Conservation (phyloP, 2,113 vertebrate genomes). For the Mormyrus lacerda region DNA sequence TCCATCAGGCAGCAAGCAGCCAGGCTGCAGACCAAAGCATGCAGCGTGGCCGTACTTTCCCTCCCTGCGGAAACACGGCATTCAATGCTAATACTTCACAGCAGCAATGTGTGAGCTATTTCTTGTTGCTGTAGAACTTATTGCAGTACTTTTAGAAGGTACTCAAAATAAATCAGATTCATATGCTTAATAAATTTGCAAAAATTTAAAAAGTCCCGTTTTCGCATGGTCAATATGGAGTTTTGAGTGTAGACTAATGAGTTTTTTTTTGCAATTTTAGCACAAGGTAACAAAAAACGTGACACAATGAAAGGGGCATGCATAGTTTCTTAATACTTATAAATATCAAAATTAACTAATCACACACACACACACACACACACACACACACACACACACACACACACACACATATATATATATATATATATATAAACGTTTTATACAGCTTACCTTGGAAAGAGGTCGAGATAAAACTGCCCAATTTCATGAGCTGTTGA, state of each 20-base stretch:
- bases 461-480: constrained; percentile 93
- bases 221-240: background rate
- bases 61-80: constrained; percentile 59
- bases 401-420: no score
- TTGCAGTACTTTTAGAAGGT: background rate
- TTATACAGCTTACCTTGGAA: constrained; percentile 69
- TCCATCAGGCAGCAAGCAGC: constrained; percentile 72
- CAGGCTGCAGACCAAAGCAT: constrained; percentile 92
- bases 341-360: background rate
- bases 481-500: constrained; percentile 64
- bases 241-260: background rate
- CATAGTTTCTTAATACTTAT: background rate
- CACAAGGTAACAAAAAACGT: background rate
- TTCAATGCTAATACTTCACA: background rate
- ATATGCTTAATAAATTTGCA: background rate
- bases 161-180: no score
- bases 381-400: no score
- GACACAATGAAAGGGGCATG: background rate
- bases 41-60: constrained; percentile 94
- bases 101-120: background rate
- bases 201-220: background rate
- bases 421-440: background rate
- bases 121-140: background rate
- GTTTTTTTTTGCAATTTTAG: background rate
- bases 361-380: no score